Evolutionary conservation across 2,113 vertebrate species (phyloP).

Genomic region (Carassius gibelio): DNA sequence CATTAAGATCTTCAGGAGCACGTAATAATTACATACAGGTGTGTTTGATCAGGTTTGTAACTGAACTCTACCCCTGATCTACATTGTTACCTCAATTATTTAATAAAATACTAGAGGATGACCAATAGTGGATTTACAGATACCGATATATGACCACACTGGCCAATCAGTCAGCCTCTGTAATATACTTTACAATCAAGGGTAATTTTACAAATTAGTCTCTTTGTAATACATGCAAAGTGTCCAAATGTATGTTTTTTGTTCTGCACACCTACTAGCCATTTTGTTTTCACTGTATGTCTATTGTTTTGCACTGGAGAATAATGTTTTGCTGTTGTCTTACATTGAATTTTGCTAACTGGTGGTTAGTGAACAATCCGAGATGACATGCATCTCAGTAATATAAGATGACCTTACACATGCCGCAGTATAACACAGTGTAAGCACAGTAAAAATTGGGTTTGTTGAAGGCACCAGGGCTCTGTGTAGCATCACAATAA

Average conservation of each 20-base stretch:
- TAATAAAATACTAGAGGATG: no score
- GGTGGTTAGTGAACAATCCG: background rate
- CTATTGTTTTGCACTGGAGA: background rate
- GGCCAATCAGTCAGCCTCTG: no score
- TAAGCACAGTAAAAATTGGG: background rate
- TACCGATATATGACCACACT: no score
- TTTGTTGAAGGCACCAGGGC: background rate
- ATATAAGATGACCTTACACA: background rate
- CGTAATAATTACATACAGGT: no score
- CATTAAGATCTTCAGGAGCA: no score
- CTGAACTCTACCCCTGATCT: no score
- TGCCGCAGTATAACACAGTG: background rate
- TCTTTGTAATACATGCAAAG: no score
- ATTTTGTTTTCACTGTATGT: background rate
- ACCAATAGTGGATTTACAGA: no score
- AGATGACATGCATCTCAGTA: background rate
- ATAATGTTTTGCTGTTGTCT: background rate
- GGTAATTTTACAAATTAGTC: no score
- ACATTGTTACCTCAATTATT: no score
- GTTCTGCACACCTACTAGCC: background rate
- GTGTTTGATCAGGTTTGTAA: no score
- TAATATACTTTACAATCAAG: no score
- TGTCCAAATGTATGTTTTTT: background rate
- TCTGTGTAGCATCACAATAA: slow-evolving; percentile 47
- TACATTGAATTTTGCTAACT: background rate